Conservation (phyloP, 2,888 invertebrate genomes). For the Steinernema scapterisci region DNA sequence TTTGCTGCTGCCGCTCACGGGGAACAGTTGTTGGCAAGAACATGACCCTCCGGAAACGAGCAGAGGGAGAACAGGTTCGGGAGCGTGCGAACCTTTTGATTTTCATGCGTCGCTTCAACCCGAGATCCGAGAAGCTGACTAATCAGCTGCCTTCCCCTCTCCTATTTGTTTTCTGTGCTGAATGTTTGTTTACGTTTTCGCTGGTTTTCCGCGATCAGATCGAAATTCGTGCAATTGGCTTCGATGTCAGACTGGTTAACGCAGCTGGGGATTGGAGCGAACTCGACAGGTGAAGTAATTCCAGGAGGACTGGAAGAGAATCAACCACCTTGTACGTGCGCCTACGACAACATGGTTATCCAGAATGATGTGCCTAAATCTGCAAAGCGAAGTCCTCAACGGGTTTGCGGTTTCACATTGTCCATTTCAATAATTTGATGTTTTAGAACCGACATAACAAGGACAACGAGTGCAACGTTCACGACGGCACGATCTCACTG, state of each 20-base stretch:
- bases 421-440: background rate
- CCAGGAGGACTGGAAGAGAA: too few relatives aligned
- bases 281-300: slow-evolving; percentile 13
- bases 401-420: background rate
- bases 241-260: slow-evolving; percentile 56
- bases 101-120: slow-evolving; percentile 11
- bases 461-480: slow-evolving; percentile 21
- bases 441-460: background rate
- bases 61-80: background rate
- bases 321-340: slow-evolving; percentile 30
- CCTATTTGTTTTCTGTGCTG: background rate
- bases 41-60: background rate
- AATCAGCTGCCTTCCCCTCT: background rate
- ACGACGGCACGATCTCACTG: slow-evolving; percentile 41
- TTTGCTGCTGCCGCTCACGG: background rate
- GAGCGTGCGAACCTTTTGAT: background rate
- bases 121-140: background rate
- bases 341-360: slow-evolving; percentile 1
- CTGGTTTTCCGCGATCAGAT: slow-evolving; percentile 56
- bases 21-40: slow-evolving; percentile 19
- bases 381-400: slow-evolving; percentile 12
- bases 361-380: slow-evolving; percentile 9
- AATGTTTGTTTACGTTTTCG: slow-evolving; percentile 40
- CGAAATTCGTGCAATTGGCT: slow-evolving; percentile 43
- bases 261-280: slow-evolving; percentile 46